phyloP scores from a whole-genome alignment of 2,113 vertebrate genomes.

The Argyrosomus japonicus region DNA sequence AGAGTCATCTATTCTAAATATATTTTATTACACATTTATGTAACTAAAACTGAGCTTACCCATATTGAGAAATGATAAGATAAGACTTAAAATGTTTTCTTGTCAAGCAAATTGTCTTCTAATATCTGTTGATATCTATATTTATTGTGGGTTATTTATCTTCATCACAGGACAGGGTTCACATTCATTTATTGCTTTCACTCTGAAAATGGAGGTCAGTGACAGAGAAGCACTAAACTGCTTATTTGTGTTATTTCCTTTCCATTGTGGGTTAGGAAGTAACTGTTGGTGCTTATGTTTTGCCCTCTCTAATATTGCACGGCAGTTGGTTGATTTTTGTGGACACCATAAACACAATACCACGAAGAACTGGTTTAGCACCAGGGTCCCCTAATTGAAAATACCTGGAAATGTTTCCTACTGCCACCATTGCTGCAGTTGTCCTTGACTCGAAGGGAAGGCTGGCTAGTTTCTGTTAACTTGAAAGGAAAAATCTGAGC shows the following conservation, averaged over 20 bases:
- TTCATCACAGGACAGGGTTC: slow-evolving; percentile 26
- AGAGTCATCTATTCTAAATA: not conserved
- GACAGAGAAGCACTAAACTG: not conserved
- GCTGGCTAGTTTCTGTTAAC: slow-evolving; percentile 29
- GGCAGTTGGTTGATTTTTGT: slow-evolving; percentile 62
- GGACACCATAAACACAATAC: slow-evolving; percentile 64
- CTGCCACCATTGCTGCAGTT: slow-evolving; percentile 1
- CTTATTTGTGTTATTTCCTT: slow-evolving; percentile 47
- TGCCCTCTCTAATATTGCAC: slow-evolving; percentile 43
- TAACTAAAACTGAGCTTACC: slow-evolving; percentile 23
- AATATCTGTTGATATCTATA: not conserved
- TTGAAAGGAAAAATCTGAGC: slow-evolving; percentile 50
- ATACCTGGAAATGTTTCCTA: slow-evolving; percentile 52
- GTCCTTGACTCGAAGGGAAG: slow-evolving; percentile 24
- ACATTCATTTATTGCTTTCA: slow-evolving; percentile 32
- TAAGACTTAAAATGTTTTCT: not conserved
- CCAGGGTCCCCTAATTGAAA: slow-evolving; percentile 42
- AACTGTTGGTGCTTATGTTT: slow-evolving; percentile 53
- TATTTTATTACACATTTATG: slow-evolving; percentile 16
- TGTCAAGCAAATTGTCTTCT: not conserved
- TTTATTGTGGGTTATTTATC: not conserved
- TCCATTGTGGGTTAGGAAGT: slow-evolving; percentile 53
- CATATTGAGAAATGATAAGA: slow-evolving; percentile 1
- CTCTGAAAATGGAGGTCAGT: slow-evolving; percentile 13
- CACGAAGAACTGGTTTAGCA: slow-evolving; percentile 65